phyloP scores from a whole-genome alignment of 2,797 vertebrate genomes.

The Pipistrellus pygmaeus region DNA sequence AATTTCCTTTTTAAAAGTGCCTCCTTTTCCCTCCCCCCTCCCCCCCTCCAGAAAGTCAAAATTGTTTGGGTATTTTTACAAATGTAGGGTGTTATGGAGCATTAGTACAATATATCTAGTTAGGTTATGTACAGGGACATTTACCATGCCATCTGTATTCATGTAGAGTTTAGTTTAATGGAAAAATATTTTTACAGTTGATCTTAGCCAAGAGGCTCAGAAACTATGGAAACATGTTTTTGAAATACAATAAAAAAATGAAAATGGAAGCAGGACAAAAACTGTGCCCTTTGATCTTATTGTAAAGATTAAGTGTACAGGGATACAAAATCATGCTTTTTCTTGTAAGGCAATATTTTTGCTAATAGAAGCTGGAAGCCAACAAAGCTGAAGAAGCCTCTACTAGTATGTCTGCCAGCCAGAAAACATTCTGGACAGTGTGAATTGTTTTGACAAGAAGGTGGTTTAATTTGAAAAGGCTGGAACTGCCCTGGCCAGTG shows the following conservation, averaged over 20 bases:
- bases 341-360: slow-evolving; percentile 4
- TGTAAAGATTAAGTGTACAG: not conserved
- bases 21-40: too few relatives aligned
- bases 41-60: not conserved
- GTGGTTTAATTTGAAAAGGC: not conserved
- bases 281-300: not conserved
- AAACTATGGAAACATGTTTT: not conserved
- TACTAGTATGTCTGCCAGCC: not conserved
- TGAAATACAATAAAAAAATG: not conserved
- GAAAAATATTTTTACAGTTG: not conserved
- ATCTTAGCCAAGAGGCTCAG: not conserved
- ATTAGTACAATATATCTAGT: not conserved
- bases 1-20: not conserved
- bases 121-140: slow-evolving; percentile 10
- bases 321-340: not conserved
- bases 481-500: not conserved
- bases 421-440: not conserved
- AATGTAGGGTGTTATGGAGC: not conserved
- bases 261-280: not conserved
- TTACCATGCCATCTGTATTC: slow-evolving; percentile 17
- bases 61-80: not conserved
- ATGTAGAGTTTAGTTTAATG: slow-evolving; percentile 20
- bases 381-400: not conserved
- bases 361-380: not conserved
- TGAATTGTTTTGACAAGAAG: slow-evolving; percentile 14